phyloP scores from a whole-genome alignment of 2,797 vertebrate species.

The Crossoptilon crossoptilon region DNA sequence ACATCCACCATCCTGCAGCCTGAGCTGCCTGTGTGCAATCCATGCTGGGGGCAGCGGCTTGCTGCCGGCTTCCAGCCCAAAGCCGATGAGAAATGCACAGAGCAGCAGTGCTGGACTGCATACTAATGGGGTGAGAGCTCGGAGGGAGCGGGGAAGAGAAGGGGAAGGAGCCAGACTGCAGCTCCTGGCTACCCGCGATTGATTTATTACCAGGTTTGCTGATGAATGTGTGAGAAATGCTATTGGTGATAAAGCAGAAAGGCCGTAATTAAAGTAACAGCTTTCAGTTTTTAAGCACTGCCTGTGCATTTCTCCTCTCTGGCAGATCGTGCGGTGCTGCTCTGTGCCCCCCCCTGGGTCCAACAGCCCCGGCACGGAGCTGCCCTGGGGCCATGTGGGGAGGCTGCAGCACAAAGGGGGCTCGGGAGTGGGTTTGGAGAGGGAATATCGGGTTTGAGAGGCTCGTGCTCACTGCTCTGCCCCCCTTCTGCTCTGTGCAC shows the following conservation, averaged over 20 bases:
- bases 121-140: slow-evolving; percentile 66
- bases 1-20: not conserved
- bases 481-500: fast-evolving
- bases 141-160: slow-evolving; percentile 44
- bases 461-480: not conserved
- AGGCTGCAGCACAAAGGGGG: too few relatives aligned
- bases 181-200: slow-evolving; percentile 75
- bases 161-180: slow-evolving; percentile 68
- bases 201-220: slow-evolving; percentile 79
- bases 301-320: slow-evolving; percentile 47
- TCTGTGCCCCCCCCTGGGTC: not conserved
- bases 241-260: slow-evolving; percentile 74
- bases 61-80: slow-evolving; percentile 59
- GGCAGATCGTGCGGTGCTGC: not conserved
- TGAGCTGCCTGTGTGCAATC: slow-evolving; percentile 25
- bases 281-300: slow-evolving; percentile 75
- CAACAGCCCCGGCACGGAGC: not conserved
- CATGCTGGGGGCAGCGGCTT: slow-evolving; percentile 43
- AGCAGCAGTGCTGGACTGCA: slow-evolving; percentile 55
- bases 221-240: slow-evolving; percentile 77
- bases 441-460: not conserved
- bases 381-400: not conserved
- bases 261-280: slow-evolving; percentile 79
- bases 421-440: not conserved
- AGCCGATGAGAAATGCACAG: slow-evolving; percentile 51